Evolutionary conservation across 2,113 vertebrate genomes (phyloP), one percentile per base, ranked within the genome.

Genomic region (Neofelis nebulosa): DNA sequence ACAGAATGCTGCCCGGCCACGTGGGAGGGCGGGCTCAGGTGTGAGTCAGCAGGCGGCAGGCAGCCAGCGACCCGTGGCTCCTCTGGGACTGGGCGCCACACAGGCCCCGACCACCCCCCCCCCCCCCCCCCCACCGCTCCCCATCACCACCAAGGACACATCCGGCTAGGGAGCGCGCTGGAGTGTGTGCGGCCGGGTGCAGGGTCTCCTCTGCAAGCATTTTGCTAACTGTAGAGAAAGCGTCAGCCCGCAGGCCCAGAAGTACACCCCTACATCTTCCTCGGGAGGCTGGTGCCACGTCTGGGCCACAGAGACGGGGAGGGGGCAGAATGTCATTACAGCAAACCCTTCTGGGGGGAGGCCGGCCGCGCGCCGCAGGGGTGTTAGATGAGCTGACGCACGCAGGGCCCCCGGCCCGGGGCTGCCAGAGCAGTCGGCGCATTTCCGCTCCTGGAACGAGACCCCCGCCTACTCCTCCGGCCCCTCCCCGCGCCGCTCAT

Each of bases 81-180:
- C 63, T 65, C 69, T 73, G 69, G 36, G 38, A 27, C 11, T 41
- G 71, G 38, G 36, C 0, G 23, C 36, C 36, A 11, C 71, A 27
- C 5, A 41, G 41, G 38, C 36, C 71, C 71, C 71, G n/a, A n/a
- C n/a, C n/a, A n/a, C 12, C 10, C 13, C 10, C 6, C 2, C 21
- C 57, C 14, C 41, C 0, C 11, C 10, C 3, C 2, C 6, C 2
- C 21, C 57, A 7, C 41, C 0, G 11, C 36, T 25, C 33, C n/a
- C 61, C 33, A 38, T 7, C 9, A 27, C 52, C 8, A 15, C 65
- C 65, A 7, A n/a, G 15, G 10, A n/a, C 3, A 7, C 8, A 4
- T 16, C 33, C 41, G 52, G 33, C 45, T 18, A 7, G 5, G 2
- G 21, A 52, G 9, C 3, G 5, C 13, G 10, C 41, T 71, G 50